phyloP scores from a whole-genome alignment of 2,888 invertebrate species.

The Ferdinandea cuprea region DNA sequence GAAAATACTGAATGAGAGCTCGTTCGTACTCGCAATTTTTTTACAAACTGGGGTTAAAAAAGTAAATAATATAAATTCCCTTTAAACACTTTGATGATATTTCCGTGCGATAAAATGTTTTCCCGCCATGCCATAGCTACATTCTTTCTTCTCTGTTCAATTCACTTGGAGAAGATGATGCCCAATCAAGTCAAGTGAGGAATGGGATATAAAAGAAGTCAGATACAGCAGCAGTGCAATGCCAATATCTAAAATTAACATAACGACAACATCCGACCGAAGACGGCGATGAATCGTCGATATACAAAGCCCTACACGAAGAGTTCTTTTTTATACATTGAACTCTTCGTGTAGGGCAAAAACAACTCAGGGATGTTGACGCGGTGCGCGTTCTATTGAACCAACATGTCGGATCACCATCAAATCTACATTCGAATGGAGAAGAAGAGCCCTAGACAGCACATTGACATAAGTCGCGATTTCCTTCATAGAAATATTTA shows the following conservation, averaged over 20 bases:
- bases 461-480: constrained; percentile 45
- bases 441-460: constrained; percentile 28
- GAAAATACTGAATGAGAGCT: constrained; percentile 14
- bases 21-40: not conserved
- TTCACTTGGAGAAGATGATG: constrained; percentile 3
- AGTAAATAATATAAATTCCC: constrained; percentile 8
- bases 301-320: not conserved
- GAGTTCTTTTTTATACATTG: constrained; percentile 32
- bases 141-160: not conserved
- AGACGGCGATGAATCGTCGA: not conserved
- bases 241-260: constrained; percentile 60
- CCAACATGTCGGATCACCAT: constrained; percentile 50
- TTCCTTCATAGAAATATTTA: constrained; percentile 35
- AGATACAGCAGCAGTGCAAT: not conserved
- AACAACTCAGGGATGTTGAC: constrained; percentile 20
- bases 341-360: too few species aligned
- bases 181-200: not conserved
- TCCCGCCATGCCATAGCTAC: not conserved
- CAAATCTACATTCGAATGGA: constrained; percentile 50
- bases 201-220: not conserved
- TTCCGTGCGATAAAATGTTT: constrained; percentile 21
- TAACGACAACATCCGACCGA: constrained; percentile 42
- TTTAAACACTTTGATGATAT: constrained; percentile 33
- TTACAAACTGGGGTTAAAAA: not conserved
- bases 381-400: constrained; percentile 28